phyloP scores from a whole-genome alignment of 2,113 vertebrate genomes.

The Varanus komodoensis region DNA sequence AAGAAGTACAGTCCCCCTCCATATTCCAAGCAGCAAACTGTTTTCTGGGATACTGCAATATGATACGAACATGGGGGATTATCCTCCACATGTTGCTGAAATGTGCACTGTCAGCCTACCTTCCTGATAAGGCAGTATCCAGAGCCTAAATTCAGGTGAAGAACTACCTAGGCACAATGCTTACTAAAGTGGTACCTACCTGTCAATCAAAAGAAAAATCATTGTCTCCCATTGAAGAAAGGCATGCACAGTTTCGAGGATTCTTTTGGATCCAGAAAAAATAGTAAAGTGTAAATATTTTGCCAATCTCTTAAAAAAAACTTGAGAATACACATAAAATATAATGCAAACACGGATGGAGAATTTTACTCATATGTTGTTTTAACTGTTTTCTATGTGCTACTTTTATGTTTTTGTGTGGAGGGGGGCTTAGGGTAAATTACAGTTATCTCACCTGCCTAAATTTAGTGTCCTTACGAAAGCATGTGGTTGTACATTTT shows the following conservation, averaged over 20 bases:
- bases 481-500: slow-evolving; percentile 69
- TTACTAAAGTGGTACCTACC: slow-evolving; percentile 67
- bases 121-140: slow-evolving; percentile 62
- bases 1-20: slow-evolving; percentile 95
- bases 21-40: slow-evolving; percentile 90
- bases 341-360: slow-evolving; percentile 78
- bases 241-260: slow-evolving; percentile 74
- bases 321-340: slow-evolving; percentile 72
- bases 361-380: slow-evolving; percentile 81
- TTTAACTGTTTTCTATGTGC: slow-evolving; percentile 84
- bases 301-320: slow-evolving; percentile 71
- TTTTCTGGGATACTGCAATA: slow-evolving; percentile 98
- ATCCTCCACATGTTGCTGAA: slow-evolving; percentile 44
- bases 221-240: slow-evolving; percentile 67
- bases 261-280: slow-evolving; percentile 80
- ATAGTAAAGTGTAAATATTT: slow-evolving; percentile 84
- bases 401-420: slow-evolving; percentile 55
- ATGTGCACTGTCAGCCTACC: slow-evolving; percentile 55
- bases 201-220: slow-evolving; percentile 75
- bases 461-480: slow-evolving; percentile 74
- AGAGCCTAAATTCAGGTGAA: slow-evolving; percentile 60
- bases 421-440: too few species aligned
- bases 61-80: slow-evolving; percentile 73
- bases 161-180: slow-evolving; percentile 61
- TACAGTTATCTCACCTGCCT: slow-evolving; percentile 62